Conservation (phyloP, 1,140 invertebrate species). For the Lanistes nyassanus region DNA sequence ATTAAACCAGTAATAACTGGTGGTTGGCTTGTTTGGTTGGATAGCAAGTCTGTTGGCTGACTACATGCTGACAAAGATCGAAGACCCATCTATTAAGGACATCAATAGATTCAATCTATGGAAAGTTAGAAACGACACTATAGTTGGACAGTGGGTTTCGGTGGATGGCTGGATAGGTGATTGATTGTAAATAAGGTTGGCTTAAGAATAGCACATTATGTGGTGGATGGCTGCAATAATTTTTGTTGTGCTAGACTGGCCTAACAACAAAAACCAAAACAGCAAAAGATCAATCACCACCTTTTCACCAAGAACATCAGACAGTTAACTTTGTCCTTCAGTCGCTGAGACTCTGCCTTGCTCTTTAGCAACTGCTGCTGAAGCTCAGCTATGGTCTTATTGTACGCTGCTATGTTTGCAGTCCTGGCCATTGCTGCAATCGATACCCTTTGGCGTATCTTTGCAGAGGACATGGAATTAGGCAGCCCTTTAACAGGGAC, state of each 20-base stretch:
- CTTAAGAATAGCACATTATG: not conserved
- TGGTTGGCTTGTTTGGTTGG: no score
- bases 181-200: no score
- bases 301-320: conserved; percentile 47
- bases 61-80: no score
- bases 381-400: conserved; percentile 27
- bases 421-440: conserved; percentile 12
- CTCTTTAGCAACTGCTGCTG: conserved; percentile 39
- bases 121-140: no score
- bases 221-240: no score
- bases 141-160: no score
- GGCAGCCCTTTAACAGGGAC: not conserved
- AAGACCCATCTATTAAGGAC: no score
- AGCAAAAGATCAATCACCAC: no score
- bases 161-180: no score
- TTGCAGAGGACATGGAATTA: conserved; percentile 3
- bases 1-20: no score
- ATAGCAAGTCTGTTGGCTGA: no score
- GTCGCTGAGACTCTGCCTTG: conserved; percentile 37
- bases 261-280: not conserved
- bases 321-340: conserved; percentile 44
- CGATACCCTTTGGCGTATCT: conserved; percentile 13
- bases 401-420: conserved; percentile 7
- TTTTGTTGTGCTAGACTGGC: not conserved
- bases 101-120: no score